Evolutionary conservation across 2,888 invertebrate species (phyloP), one percentile per base, ranked within the genome.

Genomic region (Thereva nobilitata): DNA sequence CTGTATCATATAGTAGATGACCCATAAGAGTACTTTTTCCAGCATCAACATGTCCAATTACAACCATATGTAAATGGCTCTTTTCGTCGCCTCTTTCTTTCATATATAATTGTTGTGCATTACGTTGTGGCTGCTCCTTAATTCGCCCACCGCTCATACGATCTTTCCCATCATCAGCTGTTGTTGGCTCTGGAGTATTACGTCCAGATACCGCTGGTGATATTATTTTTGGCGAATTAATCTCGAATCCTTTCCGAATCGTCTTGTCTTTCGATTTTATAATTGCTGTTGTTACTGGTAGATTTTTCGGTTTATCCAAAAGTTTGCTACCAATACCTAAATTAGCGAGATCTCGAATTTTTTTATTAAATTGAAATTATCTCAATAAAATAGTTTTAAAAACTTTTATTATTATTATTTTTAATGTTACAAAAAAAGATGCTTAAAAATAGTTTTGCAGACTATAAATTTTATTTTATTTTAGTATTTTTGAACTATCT

Each of bases 41-140:
- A 34, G 71, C 72, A 68, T 6, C 99, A 2, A 99, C 99, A 83
- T 99, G 99, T 7, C 93, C 99, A 78, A 93, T 90, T 7, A 94
- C 93, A 70, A 96, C 93, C 83, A 97, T 87, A 77, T 97, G 94
- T 68, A 97, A 84, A 76, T 93, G 89, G 44, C 91, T 91, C 76
- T 97, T 97, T 10, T 86, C 86, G n/a, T 86, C 84, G 0, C 90
- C 89, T 72, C 94, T 86, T 76, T 92, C 91, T 74, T 86, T 88
- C 57, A 85, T 82, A 74, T 89, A 95, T 72, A 89, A 84, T 50
- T 78, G 74, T 69, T 82, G 79, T 1, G 77, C 76, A 76, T 80
- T 83, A 52, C 78, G 80, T 56, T 85, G 84, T 49, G 84, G 82
- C 70, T 76, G 77, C 53, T 80, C 80, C 57, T 77, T 80, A 2